Base-by-base conservation (phyloP, 2,797 vertebrate genomes). In the Phrynocephalus forsythii region DNA sequence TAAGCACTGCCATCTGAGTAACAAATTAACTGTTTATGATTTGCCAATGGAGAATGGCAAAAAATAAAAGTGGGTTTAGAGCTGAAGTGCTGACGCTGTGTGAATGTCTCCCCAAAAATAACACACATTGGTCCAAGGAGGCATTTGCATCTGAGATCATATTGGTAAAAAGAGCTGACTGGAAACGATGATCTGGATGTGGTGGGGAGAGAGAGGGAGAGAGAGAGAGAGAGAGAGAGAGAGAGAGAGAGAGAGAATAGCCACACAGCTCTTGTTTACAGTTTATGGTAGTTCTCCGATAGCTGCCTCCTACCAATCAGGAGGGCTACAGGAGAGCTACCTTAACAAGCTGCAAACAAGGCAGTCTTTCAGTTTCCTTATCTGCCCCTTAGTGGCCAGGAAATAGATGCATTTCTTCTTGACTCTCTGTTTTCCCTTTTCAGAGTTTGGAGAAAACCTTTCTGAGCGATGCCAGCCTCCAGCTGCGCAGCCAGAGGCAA, bases 401-500 rank as follows among this genome's bases (percentile, higher is more conserved):
- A 72, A 24, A 68, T 16, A 44, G 38, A 44, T 56, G 20, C 68
- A 30, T 44, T n/a, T 69, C 20, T 75, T 88, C 81, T 50, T 87
- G 77, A 91, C 60, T 0, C 0, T 33, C 50, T 0, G 2, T 1
- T 56, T 75, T 22, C 8, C 18, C 22, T 30, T 92, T 86, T 94
- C 97, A 99, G 98, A 99, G 83, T 96, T 97, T 28, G 98, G 98
- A 92, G 96, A 96, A 28, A 98, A 97, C 88, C 93, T 96, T 79
- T 94, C 96, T 7, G 98, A 98, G 86, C 96, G 97, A 82, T 96
- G 96, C 87, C 95, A 93, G 3, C 93, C 91, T 69, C 92, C 93
- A 6, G 91, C 92, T 2, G 89, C 94, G 73, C 44, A 97, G 94
- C 96, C 97, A 69, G 96, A 98, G 75, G 96, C 96, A 78, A 94